Evolutionary conservation across 1,140 invertebrate genomes (phyloP).

Genomic region (Zaprionus vittiger): DNA sequence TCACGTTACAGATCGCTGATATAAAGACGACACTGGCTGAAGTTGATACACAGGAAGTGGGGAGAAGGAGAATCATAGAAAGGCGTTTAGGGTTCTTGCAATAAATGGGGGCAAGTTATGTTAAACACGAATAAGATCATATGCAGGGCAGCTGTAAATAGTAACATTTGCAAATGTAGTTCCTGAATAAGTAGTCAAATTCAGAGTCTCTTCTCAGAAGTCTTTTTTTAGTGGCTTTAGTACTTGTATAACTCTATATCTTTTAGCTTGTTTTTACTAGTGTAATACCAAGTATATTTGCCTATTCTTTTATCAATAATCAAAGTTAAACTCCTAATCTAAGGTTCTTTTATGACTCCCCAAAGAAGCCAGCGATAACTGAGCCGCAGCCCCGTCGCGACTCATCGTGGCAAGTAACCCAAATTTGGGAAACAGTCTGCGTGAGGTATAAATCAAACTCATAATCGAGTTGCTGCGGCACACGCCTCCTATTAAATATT

Average conservation of each 20-base stretch:
- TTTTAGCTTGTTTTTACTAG: not conserved
- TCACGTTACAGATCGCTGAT: constrained; percentile 8
- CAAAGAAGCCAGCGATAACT: not conserved
- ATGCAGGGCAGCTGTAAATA: not conserved
- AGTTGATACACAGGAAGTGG: not conserved
- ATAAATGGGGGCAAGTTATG: no score
- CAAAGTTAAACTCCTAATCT: not conserved
- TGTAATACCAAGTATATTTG: not conserved
- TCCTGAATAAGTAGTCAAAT: no score
- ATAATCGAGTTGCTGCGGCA: constrained; percentile 10
- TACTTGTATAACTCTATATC: not conserved
- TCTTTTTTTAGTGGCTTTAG: no score
- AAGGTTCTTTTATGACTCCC: not conserved
- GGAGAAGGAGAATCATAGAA: not conserved
- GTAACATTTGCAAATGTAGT: no score
- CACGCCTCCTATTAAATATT: constrained; percentile 27
- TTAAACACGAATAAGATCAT: not conserved
- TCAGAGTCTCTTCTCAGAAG: no score
- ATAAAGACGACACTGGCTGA: not conserved
- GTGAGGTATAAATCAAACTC: constrained; percentile 14
- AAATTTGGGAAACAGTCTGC: not conserved
- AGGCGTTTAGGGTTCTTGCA: not conserved
- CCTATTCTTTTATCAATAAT: not conserved
- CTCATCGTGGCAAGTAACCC: not conserved
- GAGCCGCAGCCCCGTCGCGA: not conserved